Conservation (phyloP, 2,797 vertebrate species). For the Silurus lanzhouensis region DNA sequence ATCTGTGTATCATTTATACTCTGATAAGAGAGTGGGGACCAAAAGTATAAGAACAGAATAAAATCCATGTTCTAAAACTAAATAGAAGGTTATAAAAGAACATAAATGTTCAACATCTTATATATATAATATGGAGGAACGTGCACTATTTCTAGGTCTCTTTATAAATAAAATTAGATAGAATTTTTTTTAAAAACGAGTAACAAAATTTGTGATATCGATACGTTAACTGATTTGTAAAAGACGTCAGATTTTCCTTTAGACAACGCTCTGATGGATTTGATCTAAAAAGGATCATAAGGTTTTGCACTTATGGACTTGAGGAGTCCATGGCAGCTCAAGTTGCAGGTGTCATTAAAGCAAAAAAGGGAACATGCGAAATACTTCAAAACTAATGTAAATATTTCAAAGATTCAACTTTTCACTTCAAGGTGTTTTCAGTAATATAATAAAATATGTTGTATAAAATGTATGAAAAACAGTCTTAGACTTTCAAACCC, state of each 20-base stretch:
- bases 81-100: not conserved
- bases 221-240: not conserved
- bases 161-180: not conserved
- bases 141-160: not conserved
- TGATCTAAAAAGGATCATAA: not conserved
- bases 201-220: not conserved
- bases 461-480: no score
- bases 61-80: not conserved
- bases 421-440: not conserved
- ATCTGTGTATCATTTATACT: conserved; percentile 9
- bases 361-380: not conserved
- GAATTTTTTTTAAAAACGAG: no score
- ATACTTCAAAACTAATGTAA: not conserved
- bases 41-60: not conserved
- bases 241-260: not conserved
- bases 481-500: not conserved
- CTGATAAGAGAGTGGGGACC: no score
- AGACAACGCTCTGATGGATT: not conserved
- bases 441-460: not conserved
- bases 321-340: not conserved
- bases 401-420: not conserved
- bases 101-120: not conserved
- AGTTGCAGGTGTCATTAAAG: not conserved
- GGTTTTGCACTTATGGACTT: not conserved
- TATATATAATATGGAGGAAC: not conserved